phyloP scores from a whole-genome alignment of 2,888 invertebrate genomes.

The Therioaphis trifolii region DNA sequence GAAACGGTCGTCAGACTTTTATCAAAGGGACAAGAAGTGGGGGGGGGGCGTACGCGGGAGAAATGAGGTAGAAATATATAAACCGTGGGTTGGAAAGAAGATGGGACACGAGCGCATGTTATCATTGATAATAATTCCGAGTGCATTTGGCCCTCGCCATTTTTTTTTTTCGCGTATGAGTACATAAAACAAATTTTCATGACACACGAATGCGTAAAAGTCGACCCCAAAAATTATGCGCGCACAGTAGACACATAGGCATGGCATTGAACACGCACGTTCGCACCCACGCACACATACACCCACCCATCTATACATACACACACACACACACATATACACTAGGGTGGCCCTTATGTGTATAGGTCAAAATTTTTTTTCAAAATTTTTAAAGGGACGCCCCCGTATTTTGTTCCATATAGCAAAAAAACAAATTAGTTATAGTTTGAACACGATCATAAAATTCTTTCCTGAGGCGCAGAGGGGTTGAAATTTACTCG shows the following conservation, averaged over 20 bases:
- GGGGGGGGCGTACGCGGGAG: neutral
- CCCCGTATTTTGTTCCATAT: too few species aligned
- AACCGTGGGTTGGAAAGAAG: neutral
- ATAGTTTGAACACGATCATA: too few species aligned
- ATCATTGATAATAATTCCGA: neutral
- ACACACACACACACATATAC: neutral
- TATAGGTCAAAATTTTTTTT: too few species aligned
- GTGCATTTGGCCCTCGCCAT: neutral
- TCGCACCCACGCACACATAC: neutral
- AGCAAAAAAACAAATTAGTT: too few species aligned
- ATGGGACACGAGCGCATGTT: neutral
- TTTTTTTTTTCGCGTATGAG: neutral
- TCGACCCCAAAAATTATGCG: neutral
- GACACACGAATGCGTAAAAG: neutral
- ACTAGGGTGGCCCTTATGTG: too few species aligned
- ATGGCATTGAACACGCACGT: too few species aligned
- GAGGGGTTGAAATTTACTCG: too few species aligned
- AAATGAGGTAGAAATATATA: neutral
- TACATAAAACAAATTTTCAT: neutral
- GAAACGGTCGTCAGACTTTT: constrained; percentile 33
- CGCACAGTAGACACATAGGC: too few species aligned
- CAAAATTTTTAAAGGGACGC: too few species aligned
- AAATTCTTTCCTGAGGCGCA: too few species aligned
- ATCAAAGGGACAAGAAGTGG: neutral
- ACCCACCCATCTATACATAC: too few species aligned